Evolutionary conservation across 2,797 vertebrate species (phyloP), one percentile per base, ranked within the genome.

Genomic region (Acridotheres tristis): DNA sequence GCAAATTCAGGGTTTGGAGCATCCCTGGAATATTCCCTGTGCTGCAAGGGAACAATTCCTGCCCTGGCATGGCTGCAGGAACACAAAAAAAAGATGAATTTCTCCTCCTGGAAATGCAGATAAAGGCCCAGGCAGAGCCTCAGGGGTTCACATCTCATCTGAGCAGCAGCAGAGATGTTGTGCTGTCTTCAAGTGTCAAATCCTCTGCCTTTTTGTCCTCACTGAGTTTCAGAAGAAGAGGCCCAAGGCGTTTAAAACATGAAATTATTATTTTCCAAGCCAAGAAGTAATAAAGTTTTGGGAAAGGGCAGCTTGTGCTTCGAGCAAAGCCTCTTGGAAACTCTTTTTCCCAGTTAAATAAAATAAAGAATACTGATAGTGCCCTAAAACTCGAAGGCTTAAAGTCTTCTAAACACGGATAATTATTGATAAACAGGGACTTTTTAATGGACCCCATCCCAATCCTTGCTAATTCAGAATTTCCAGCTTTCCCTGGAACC

Each of bases 341-440:
- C 1, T 1, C 54, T 71, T 78, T 7, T 55, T 68, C 34, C 50
- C 8, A 16, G 25, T 42, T 29, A 68, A 84, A 61, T n/a, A 7
- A 68, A 55, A 50, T 13, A 2, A 43, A 86, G 72, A 36, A 25
- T 10, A 5, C 3, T 16, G 15, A 38, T 17, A 3, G 9, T 43
- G 16, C 25, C 25, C n/a, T 62, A 68, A 50, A 75, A 75, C 51
- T 38, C 20, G 12, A 29, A 29, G 5, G 27, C 29, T 34, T 54
- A 50, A 81, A 87, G 7, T 20, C 43, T 81, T 68, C 32, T 50
- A 66, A 89, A 32, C 21, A 13, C 0, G 3, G 16, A 36, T 13
- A n/a, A 51, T 14, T 50, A 17, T 1, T 8, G 11, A 40, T 13
- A 16, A 50, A 50, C 12, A 16, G 4, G 1, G 3, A 27, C 4